Base-by-base conservation (phyloP, 2,888 invertebrate genomes). In the Morpho achilles region DNA sequence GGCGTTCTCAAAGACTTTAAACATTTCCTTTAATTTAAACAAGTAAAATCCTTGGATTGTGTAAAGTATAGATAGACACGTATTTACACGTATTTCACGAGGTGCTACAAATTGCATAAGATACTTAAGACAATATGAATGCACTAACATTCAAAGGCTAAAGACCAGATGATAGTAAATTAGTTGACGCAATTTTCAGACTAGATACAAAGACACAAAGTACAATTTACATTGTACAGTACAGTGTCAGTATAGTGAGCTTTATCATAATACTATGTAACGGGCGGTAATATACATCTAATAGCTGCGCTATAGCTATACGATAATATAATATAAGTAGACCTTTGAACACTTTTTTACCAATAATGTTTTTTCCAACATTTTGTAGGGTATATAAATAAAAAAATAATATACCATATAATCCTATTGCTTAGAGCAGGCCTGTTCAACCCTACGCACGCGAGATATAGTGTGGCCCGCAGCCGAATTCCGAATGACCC, bases 71-170 rank as follows among this genome's bases (percentile, higher is more conserved):
- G 43, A 43, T 43, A 43, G n/a, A 43, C 8, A 43, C 16, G n/a
- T 53, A 22, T 40, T 32, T 8, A 8, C 9, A 16, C n/a, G n/a
- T n/a, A n/a, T n/a, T n/a, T n/a, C n/a, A n/a, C n/a, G 8, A 53
- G 46, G 41, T 41, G 53, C 46, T 46, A 53, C 46, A 46, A 53
- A 53, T 53, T 46, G 16, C 46, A 46, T 53, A 40, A 40, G 47
- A 53, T 53, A 16, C 16, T 39, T 22, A 16, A 47, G 46, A 53
- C 9, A 40, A 22, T 39, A 44, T 52, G 44, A 52, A 52, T 39
- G 42, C 52, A 45, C 32, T 39, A 10, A 6, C 16, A 10, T n/a
- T 10, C 2, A 32, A 39, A 44, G 32, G 10, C 22, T 51, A 52
- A 32, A 52, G 43, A 45, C 39, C 43, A 22, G 8, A 50, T 41